Evolutionary conservation across 1,140 invertebrate species (phyloP).

Genomic region (Caenorhabditis tropicalis): DNA sequence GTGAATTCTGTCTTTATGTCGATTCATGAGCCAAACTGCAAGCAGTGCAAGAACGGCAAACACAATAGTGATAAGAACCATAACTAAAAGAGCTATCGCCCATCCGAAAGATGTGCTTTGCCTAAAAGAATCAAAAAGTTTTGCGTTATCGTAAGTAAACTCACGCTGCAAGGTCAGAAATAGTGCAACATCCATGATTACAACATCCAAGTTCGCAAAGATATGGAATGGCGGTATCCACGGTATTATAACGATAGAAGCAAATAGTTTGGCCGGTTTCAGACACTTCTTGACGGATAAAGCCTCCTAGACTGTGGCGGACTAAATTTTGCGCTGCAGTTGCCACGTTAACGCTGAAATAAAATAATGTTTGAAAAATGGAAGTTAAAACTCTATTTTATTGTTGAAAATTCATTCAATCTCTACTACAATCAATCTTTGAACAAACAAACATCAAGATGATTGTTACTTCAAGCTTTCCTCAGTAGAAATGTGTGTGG

Average conservation of each 20-base stretch:
- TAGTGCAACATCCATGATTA: slow-evolving; percentile 49
- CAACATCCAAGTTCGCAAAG: slow-evolving; percentile 50
- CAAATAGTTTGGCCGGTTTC: slow-evolving; percentile 49
- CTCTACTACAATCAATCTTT: no score
- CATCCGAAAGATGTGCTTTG: slow-evolving; percentile 4
- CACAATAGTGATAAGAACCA: slow-evolving; percentile 29
- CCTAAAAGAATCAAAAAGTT: not conserved
- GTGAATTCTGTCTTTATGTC: slow-evolving; percentile 43
- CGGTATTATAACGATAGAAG: slow-evolving; percentile 39
- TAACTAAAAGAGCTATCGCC: slow-evolving; percentile 24
- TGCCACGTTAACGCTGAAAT: not conserved
- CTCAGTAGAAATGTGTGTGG: no score
- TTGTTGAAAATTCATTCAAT: no score
- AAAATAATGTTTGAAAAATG: no score
- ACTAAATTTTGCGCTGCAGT: slow-evolving; percentile 7
- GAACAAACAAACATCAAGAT: no score
- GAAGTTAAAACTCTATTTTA: no score
- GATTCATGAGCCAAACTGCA: slow-evolving; percentile 3
- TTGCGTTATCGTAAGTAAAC: not conserved
- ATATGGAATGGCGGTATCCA: slow-evolving; percentile 43
- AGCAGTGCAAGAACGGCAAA: slow-evolving; percentile 42
- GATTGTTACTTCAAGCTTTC: no score
- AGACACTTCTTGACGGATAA: slow-evolving; percentile 50
- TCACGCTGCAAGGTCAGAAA: slow-evolving; percentile 48
- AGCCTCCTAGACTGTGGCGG: slow-evolving; percentile 44